A percentile compares a stretch with the other conserved stretches of the same genome.
Evolutionary conservation across 2,888 invertebrate genomes (phyloP).

Genomic region (Lepeophtheirus nordmannii): DNA sequence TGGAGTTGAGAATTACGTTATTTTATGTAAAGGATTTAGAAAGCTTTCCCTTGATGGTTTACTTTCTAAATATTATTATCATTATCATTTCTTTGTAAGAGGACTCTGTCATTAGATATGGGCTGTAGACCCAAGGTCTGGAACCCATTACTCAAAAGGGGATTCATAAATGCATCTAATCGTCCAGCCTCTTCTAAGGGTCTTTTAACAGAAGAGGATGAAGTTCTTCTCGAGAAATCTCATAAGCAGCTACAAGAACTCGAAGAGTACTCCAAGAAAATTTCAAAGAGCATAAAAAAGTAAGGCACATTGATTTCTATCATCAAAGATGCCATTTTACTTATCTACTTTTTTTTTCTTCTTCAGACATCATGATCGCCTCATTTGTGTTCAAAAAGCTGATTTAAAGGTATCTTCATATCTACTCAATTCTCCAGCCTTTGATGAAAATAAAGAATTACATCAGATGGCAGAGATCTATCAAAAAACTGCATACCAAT

Average conservation of each 20-base stretch:
- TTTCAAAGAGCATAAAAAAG: constrained; percentile 36
- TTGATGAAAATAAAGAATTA: constrained; percentile 35
- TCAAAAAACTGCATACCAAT: constrained; percentile 36
- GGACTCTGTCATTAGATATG: not conserved
- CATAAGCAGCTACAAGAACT: constrained; percentile 35
- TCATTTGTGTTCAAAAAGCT: constrained; percentile 32
- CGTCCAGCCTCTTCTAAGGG: constrained; percentile 10
- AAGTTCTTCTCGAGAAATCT: constrained; percentile 33
- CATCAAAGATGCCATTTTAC: too few relatives aligned
- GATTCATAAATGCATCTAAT: not conserved
- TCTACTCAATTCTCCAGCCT: constrained; percentile 32
- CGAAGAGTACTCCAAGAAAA: constrained; percentile 33
- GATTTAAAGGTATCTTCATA: constrained; percentile 37
- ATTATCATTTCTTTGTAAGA: too few relatives aligned
- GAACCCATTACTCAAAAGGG: constrained; percentile 8
- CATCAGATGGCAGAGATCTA: constrained; percentile 37
- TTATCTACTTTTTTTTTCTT: too few relatives aligned
- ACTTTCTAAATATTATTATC: too few relatives aligned
- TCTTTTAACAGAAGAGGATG: constrained; percentile 31
- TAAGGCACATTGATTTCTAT: too few relatives aligned
- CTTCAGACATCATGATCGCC: constrained; percentile 31
- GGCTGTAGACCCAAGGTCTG: constrained; percentile 8
- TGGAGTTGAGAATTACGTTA: too few relatives aligned
- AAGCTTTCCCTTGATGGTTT: too few relatives aligned
- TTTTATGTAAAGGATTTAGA: too few relatives aligned